A percentile compares a stretch with the other conserved stretches of the same genome.
These are phyloP conservation scores for Mactromeris polynyma DNA, from an alignment of 2,888 invertebrate genomes.

Conservation along the genomic window DNA sequence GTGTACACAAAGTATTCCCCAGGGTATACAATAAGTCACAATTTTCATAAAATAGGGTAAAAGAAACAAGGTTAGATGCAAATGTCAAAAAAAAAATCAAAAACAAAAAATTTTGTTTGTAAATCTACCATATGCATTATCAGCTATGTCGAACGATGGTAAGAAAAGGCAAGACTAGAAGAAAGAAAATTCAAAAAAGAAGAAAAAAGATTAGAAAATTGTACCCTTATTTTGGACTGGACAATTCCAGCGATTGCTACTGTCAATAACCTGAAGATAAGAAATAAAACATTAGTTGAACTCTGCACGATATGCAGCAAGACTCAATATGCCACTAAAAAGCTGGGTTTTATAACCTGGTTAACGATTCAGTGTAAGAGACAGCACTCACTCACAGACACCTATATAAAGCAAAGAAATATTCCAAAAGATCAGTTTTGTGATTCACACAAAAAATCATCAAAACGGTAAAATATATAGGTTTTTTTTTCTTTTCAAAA, in stretches of 20 bases:
- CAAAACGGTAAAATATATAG: too few species aligned
- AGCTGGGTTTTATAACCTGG: background rate
- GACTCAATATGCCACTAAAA: background rate
- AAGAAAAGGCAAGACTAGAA: slow-evolving; percentile 63
- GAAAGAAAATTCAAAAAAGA: slow-evolving; percentile 44
- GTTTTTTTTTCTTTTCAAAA: too few species aligned
- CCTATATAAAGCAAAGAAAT: too few species aligned
- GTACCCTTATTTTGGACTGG: slow-evolving; percentile 55
- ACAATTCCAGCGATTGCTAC: slow-evolving; percentile 37
- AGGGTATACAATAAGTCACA: slow-evolving; percentile 16
- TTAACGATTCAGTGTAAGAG: too few species aligned
- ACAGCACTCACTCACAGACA: too few species aligned
- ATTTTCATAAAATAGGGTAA: slow-evolving; percentile 2
- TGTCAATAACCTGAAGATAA: slow-evolving; percentile 60
- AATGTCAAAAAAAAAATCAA: slow-evolving; percentile 21
- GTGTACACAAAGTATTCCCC: background rate
- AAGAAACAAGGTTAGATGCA: slow-evolving; percentile 42
- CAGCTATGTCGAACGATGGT: slow-evolving; percentile 45
- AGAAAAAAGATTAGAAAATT: slow-evolving; percentile 56
- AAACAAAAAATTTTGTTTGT: slow-evolving; percentile 21
- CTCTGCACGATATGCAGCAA: background rate
- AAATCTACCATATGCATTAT: slow-evolving; percentile 57
- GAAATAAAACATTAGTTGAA: slow-evolving; percentile 48
- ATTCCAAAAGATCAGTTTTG: too few species aligned
- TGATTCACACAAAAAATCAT: too few species aligned